Conservation (phyloP, 2,113 vertebrate species). For the Megaceryle torquata region DNA sequence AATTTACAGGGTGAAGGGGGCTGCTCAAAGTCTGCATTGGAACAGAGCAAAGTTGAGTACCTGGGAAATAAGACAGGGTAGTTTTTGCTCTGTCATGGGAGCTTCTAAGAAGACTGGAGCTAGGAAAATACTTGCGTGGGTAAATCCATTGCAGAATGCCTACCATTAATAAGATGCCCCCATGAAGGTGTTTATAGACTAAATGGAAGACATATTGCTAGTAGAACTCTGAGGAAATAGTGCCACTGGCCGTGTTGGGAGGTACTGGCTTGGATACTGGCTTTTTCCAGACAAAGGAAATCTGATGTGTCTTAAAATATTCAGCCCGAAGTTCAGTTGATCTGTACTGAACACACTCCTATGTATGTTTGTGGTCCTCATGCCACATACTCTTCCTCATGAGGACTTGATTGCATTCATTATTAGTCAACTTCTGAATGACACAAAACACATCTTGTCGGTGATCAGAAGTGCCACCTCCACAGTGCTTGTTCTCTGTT, state of each 20-base stretch:
- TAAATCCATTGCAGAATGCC: not conserved
- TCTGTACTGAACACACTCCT: not conserved
- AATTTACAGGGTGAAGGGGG: not conserved
- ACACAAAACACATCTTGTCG: not conserved
- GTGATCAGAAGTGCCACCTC: not conserved
- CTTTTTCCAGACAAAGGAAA: not conserved
- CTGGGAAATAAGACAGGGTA: not conserved
- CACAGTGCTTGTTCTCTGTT: not conserved
- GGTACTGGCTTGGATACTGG: not conserved
- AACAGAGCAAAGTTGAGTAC: not conserved
- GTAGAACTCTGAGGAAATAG: not conserved
- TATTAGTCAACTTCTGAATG: not conserved
- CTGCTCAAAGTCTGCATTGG: not conserved
- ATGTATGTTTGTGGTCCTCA: not conserved
- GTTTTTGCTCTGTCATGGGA: not conserved
- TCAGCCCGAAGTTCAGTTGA: not conserved
- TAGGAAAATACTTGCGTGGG: not conserved
- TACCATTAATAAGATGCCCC: not conserved
- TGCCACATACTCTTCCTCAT: not conserved
- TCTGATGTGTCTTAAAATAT: not conserved
- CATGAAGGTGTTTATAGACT: not conserved
- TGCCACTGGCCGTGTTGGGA: not conserved
- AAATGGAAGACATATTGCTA: not conserved
- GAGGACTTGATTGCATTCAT: not conserved
- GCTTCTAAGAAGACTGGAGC: not conserved